These are phyloP conservation scores for Brachionus manjavacas DNA, from an alignment of 1,140 invertebrate genomes.

Conservation along the genomic window DNA sequence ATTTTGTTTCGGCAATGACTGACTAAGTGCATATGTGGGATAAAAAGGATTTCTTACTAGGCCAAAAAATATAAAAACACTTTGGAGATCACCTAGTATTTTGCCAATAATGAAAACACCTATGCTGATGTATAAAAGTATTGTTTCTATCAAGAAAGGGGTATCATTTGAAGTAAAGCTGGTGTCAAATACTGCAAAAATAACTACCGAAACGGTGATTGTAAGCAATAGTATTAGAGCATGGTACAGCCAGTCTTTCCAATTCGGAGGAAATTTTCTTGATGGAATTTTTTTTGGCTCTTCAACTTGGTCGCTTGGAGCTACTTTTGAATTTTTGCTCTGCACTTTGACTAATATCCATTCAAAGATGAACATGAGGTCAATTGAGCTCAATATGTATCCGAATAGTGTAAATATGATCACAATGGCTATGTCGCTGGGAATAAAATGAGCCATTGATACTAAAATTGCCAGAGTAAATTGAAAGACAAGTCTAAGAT, in stretches of 20 bases:
- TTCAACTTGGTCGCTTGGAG: not conserved
- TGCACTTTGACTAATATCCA: constrained; percentile 43
- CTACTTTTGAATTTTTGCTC: constrained; percentile 33
- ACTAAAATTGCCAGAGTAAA: constrained; percentile 47
- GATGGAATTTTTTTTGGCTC: not conserved
- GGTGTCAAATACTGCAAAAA: constrained; percentile 44
- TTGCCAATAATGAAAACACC: constrained; percentile 51
- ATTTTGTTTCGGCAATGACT: constrained; percentile 42
- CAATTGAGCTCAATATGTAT: constrained; percentile 51
- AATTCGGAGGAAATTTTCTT: constrained; percentile 49
- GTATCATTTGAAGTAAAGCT: constrained; percentile 35
- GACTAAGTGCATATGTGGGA: constrained; percentile 45
- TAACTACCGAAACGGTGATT: constrained; percentile 46
- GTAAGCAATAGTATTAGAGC: constrained; percentile 45
- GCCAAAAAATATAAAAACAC: constrained; percentile 52
- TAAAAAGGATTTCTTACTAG: constrained; percentile 51
- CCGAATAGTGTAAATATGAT: constrained; percentile 49
- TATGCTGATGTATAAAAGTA: constrained; percentile 50
- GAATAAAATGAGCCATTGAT: constrained; percentile 49
- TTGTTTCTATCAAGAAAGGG: constrained; percentile 44
- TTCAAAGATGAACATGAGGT: constrained; percentile 49
- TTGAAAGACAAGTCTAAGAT: constrained; percentile 49
- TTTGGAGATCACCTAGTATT: constrained; percentile 49
- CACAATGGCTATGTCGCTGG: constrained; percentile 46
- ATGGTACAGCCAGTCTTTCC: constrained; percentile 50